Evolutionary conservation across 1,140 invertebrate genomes (phyloP).

Genomic region (Platyura marginata): DNA sequence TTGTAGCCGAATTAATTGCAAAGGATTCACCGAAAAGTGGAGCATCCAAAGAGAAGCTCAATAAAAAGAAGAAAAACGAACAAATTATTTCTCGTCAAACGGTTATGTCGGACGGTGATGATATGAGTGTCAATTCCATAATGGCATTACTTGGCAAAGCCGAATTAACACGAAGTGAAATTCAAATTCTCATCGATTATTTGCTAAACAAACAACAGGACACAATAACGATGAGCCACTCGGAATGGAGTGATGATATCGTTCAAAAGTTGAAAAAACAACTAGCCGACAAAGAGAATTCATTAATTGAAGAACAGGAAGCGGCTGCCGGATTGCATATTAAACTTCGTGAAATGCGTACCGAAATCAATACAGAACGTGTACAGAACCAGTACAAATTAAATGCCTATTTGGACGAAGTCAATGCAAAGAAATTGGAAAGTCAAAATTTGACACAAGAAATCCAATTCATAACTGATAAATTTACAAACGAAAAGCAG

Average conservation of each 20-base stretch:
- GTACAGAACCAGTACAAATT: conserved; percentile 31
- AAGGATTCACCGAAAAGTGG: conserved; percentile 4
- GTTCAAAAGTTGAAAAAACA: conserved; percentile 72
- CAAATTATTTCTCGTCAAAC: conserved; percentile 16
- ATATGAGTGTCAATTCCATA: conserved; percentile 34
- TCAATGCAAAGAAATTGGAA: conserved; percentile 18
- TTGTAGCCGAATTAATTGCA: neutral
- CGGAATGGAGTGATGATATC: conserved; percentile 77
- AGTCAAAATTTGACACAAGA: conserved; percentile 14
- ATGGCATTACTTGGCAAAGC: conserved; percentile 56
- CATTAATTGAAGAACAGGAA: conserved; percentile 49
- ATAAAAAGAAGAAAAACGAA: conserved; percentile 15
- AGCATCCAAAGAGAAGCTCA: conserved; percentile 10
- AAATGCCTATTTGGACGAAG: conserved; percentile 22
- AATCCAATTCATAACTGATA: conserved; percentile 8
- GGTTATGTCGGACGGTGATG: conserved; percentile 12
- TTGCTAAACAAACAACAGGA: conserved; percentile 73
- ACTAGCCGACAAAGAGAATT: conserved; percentile 60
- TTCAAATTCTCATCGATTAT: conserved; percentile 73
- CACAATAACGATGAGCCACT: conserved; percentile 42
- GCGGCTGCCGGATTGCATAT: conserved; percentile 45
- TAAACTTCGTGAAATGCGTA: conserved; percentile 58
- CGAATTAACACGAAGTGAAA: conserved; percentile 62
- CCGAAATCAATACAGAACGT: conserved; percentile 45
- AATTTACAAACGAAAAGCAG: conserved; percentile 14